Conservation (phyloP, 2,888 invertebrate species). For the Polia nebulosa region DNA sequence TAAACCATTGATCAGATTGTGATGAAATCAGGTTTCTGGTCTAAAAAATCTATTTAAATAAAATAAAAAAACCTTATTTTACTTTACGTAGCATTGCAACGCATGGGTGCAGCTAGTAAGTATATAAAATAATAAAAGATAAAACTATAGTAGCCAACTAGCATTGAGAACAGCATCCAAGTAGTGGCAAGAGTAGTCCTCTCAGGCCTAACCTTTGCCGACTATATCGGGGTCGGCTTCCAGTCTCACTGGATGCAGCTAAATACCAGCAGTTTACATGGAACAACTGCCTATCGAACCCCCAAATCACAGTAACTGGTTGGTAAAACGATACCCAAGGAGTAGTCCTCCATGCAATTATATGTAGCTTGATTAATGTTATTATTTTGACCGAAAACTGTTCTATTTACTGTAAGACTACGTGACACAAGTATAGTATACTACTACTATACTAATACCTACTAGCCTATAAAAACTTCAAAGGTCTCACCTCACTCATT, state of each 20-base stretch:
- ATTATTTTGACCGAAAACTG: neutral
- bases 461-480: constrained; percentile 11
- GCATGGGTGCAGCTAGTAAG: too few species aligned
- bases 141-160: too few species aligned
- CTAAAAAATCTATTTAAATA: too few species aligned
- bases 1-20: too few species aligned
- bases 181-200: too few species aligned
- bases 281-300: neutral
- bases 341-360: neutral
- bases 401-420: neutral
- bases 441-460: neutral
- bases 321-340: neutral
- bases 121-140: too few species aligned
- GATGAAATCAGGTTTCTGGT: too few species aligned
- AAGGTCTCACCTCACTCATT: constrained; percentile 32
- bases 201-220: too few species aligned
- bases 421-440: constrained; percentile 2
- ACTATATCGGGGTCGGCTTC: neutral
- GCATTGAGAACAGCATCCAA: too few species aligned
- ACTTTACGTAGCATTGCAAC: too few species aligned
- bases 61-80: too few species aligned
- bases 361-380: neutral
- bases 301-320: neutral
- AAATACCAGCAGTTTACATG: too few species aligned
- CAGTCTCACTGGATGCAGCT: neutral